These are phyloP conservation scores for Malurus leucopterus DNA, from an alignment of 2,797 vertebrate species.

Conservation along the genomic window DNA sequence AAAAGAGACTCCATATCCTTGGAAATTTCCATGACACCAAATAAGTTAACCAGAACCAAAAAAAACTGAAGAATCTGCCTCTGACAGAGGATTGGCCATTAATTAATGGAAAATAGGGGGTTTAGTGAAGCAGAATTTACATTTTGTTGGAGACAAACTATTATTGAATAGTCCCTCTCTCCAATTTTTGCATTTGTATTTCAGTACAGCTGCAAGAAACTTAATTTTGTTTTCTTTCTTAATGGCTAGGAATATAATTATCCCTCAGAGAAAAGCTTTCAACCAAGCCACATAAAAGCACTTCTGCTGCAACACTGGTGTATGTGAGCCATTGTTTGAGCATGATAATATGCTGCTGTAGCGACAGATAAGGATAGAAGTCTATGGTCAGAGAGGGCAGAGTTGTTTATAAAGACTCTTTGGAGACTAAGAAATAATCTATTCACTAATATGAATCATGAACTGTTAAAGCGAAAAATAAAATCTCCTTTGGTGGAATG, in stretches of 20 bases:
- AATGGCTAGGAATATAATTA: conserved; percentile 6
- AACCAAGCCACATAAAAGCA: conserved; percentile 8
- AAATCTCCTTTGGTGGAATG: neutral
- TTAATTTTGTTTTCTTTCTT: neutral
- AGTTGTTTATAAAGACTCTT: neutral
- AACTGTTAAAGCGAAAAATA: conserved; percentile 12
- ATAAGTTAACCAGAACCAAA: neutral
- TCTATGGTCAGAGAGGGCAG: neutral
- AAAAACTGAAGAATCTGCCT: neutral
- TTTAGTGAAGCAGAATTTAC: neutral
- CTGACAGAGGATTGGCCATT: neutral
- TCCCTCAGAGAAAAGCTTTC: conserved; percentile 21
- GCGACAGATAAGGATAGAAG: conserved; percentile 14
- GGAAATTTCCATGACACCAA: neutral
- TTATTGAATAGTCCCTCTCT: neutral
- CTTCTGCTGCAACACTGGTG: neutral
- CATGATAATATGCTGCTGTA: neutral
- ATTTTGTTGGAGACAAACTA: neutral
- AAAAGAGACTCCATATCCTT: neutral
- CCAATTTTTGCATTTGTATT: neutral
- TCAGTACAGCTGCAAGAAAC: neutral
- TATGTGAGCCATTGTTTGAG: neutral
- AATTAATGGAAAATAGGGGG: neutral
- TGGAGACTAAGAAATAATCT: neutral
- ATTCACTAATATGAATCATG: conserved; percentile 11